phyloP scores from a whole-genome alignment of 1,140 invertebrate genomes.

The Microplitis demolitor region DNA sequence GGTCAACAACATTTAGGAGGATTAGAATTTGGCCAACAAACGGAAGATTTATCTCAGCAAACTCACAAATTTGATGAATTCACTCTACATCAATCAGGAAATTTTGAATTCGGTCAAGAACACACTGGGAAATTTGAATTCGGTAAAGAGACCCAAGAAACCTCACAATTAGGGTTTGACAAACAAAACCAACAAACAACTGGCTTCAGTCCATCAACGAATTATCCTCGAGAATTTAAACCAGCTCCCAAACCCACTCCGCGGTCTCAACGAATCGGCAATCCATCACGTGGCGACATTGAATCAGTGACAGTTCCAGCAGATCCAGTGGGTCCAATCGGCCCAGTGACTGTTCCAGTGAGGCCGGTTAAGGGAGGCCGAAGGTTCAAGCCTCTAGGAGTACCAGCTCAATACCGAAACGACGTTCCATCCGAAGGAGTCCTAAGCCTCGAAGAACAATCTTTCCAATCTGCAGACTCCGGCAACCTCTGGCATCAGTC shows the following conservation, averaged over 20 bases:
- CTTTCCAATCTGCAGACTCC: conserved; percentile 1
- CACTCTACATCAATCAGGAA: conserved; percentile 14
- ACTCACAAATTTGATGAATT: conserved; percentile 25
- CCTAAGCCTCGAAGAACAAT: conserved; percentile 19
- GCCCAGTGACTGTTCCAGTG: not conserved
- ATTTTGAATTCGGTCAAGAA: conserved; percentile 8
- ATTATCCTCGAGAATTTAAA: not conserved
- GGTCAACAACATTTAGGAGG: not conserved
- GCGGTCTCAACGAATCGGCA: not conserved
- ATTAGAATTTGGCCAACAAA: not conserved
- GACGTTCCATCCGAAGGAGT: not conserved
- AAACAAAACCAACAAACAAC: not conserved
- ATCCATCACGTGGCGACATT: not conserved
- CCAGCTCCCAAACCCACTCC: conserved; percentile 23
- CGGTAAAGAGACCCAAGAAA: not conserved
- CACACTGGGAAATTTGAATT: not conserved
- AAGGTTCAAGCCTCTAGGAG: not conserved
- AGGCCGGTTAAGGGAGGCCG: not conserved
- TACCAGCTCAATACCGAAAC: not conserved
- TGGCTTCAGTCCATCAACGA: not conserved
- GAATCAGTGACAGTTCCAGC: not conserved
- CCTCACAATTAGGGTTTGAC: not conserved
- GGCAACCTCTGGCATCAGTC: conserved; percentile 34
- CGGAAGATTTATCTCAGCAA: conserved; percentile 37
- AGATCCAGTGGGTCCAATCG: not conserved